Conservation (phyloP, 2,113 vertebrate genomes). For the Penelope pileata region DNA sequence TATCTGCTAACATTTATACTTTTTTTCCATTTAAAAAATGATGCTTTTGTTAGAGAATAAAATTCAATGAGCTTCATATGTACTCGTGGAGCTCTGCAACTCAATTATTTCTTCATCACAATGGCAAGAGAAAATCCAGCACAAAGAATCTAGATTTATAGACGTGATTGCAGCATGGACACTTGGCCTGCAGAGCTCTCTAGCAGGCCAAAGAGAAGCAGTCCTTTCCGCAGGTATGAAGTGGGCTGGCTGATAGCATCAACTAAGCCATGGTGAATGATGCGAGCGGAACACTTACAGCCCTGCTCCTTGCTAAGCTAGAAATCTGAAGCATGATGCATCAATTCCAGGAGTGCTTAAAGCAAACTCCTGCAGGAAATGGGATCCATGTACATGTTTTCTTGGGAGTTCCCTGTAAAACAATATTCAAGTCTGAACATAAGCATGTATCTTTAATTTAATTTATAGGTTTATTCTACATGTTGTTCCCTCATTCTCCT, state of each 20-base stretch:
- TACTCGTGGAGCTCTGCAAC: slow-evolving; percentile 4
- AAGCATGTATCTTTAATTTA: slow-evolving; percentile 11
- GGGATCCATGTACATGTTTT: slow-evolving; percentile 3
- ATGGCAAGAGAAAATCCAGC: slow-evolving; percentile 24
- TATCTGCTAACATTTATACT: not conserved
- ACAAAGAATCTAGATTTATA: slow-evolving; percentile 18
- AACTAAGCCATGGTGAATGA: not conserved
- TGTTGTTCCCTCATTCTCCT: not conserved
- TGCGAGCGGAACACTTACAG: not conserved
- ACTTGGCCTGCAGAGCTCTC: not conserved
- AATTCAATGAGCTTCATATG: slow-evolving; percentile 28
- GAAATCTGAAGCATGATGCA: not conserved
- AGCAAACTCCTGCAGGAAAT: slow-evolving; percentile 45
- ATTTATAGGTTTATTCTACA: slow-evolving; percentile 12
- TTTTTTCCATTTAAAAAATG: not conserved
- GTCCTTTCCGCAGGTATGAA: slow-evolving; percentile 22
- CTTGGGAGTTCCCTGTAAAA: slow-evolving; percentile 25
- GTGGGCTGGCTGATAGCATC: not conserved
- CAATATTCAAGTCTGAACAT: slow-evolving; percentile 9
- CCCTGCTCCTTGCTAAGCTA: not conserved
- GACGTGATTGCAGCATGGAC: not conserved
- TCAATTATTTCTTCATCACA: slow-evolving; percentile 51
- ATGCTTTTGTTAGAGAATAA: not conserved
- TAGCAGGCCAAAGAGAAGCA: not conserved
- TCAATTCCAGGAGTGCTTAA: slow-evolving; percentile 12